A percentile compares a stretch with the other conserved stretches of the same genome.
phyloP scores from a whole-genome alignment of 2,888 invertebrate genomes.

The Octodonta nipae region DNA sequence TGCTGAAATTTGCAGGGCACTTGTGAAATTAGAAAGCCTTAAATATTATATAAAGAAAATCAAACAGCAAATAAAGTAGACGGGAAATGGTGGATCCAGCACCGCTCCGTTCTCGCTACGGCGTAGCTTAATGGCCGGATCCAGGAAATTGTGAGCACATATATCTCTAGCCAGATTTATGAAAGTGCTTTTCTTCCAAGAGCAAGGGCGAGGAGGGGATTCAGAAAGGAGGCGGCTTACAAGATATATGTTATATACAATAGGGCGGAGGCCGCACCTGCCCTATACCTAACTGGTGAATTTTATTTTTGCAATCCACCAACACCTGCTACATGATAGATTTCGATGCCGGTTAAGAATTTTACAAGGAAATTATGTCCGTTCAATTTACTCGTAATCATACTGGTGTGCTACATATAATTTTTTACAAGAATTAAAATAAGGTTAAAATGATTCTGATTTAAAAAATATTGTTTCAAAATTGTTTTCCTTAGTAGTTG shows the following conservation, averaged over 20 bases:
- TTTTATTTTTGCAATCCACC: slow-evolving; percentile 3
- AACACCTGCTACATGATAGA: no score
- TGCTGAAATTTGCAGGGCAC: no score
- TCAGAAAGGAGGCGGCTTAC: slow-evolving; percentile 15
- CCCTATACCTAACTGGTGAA: slow-evolving; percentile 14
- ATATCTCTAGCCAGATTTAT: slow-evolving; percentile 82
- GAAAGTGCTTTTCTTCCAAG: slow-evolving; percentile 56
- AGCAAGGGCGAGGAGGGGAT: slow-evolving; percentile 26
- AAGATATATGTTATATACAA: slow-evolving; percentile 37
- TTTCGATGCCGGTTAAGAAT: no score
- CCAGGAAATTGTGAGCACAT: slow-evolving; percentile 83
- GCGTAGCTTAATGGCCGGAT: slow-evolving; percentile 64
- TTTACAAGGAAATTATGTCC: no score
- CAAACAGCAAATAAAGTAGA: slow-evolving; percentile 34
- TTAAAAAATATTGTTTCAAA: no score
- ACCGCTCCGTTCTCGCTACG: slow-evolving; percentile 29
- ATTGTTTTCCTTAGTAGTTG: no score
- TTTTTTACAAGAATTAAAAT: no score
- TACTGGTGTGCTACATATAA: no score
- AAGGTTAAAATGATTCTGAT: no score
- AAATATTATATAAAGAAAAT: slow-evolving; percentile 24
- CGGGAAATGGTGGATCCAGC: slow-evolving; percentile 33
- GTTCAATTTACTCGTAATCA: no score
- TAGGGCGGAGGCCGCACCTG: slow-evolving; percentile 25
- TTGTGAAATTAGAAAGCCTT: no score